phyloP scores from a whole-genome alignment of 2,797 vertebrate species.

The Clarias laeviceps region DNA sequence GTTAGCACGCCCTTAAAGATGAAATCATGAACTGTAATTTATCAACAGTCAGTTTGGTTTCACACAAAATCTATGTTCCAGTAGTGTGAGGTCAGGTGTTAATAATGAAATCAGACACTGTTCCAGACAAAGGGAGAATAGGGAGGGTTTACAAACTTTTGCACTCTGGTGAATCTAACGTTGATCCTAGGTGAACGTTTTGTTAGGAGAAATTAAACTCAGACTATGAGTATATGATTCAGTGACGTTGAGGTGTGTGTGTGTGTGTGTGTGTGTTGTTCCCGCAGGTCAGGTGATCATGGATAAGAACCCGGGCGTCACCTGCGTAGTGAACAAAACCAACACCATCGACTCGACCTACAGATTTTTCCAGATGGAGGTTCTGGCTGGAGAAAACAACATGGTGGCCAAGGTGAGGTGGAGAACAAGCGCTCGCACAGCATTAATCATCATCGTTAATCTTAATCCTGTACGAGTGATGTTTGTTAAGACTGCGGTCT shows the following conservation, averaged over 20 bases:
- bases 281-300: slow-evolving; percentile 88
- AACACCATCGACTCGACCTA: slow-evolving; percentile 88
- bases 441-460: no score
- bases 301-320: slow-evolving; percentile 93
- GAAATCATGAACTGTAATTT: not conserved
- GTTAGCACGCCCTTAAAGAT: not conserved
- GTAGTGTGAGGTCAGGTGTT: not conserved
- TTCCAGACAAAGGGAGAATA: no score
- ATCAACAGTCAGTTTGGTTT: not conserved
- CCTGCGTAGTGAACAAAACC: slow-evolving; percentile 92
- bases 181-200: not conserved
- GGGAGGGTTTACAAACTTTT: not conserved
- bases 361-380: slow-evolving; percentile 95
- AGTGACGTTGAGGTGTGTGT: no score
- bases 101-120: not conserved
- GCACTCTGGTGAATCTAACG: not conserved
- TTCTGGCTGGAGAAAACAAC: slow-evolving; percentile 89
- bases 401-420: slow-evolving; percentile 86
- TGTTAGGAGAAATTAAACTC: not conserved
- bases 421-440: not conserved
- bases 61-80: not conserved
- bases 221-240: no score
- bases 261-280: not conserved
- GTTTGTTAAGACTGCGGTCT: not conserved
- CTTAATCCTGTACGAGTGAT: not conserved